Conservation (phyloP, 2,113 vertebrate species). For the Sebastes fasciatus region DNA sequence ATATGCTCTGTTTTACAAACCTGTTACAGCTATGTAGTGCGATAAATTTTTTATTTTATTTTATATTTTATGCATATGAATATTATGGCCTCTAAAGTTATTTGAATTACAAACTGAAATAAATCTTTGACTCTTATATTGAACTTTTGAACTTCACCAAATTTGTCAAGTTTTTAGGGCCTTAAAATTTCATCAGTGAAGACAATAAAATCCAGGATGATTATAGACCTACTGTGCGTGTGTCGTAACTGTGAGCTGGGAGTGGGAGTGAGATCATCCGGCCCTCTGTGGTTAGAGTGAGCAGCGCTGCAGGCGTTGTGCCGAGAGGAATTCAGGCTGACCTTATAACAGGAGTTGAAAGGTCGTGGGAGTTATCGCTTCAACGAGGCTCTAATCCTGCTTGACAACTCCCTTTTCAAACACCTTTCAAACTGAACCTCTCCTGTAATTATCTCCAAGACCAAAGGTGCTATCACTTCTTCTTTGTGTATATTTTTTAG, state of each 20-base stretch:
- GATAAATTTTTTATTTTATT: not conserved
- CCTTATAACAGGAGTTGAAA: constrained; percentile 56
- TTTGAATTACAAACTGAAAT: not conserved
- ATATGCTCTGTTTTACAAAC: not conserved
- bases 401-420: constrained; percentile 68
- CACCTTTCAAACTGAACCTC: constrained; percentile 53
- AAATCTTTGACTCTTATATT: not conserved
- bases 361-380: constrained; percentile 44
- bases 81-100: not conserved
- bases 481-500: constrained; percentile 49
- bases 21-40: not conserved
- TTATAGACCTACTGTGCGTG: not conserved
- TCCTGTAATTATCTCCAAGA: constrained; percentile 71
- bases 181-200: constrained; percentile 1
- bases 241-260: constrained; percentile 21
- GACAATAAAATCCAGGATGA: not conserved
- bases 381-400: constrained; percentile 59
- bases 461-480: constrained; percentile 54
- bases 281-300: constrained; percentile 37
- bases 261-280: constrained; percentile 34
- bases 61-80: not conserved
- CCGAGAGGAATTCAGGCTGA: constrained; percentile 40
- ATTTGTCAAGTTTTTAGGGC: not conserved
- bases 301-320: constrained; percentile 16
- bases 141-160: constrained; percentile 20